These are phyloP conservation scores for Isotomurus palustris DNA, from an alignment of 2,888 invertebrate genomes.

Conservation along the genomic window DNA sequence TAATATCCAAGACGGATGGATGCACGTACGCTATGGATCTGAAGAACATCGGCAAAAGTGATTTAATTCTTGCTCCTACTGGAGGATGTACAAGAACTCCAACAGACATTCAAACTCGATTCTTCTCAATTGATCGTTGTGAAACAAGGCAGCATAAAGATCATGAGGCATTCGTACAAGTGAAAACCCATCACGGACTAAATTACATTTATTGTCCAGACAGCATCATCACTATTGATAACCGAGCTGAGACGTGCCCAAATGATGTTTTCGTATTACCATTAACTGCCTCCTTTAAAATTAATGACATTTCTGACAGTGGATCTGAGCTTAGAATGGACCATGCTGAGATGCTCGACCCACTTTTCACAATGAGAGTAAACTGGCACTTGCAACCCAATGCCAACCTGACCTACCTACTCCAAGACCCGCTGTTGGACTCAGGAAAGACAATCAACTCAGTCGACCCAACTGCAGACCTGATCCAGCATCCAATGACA, in stretches of 20 bases:
- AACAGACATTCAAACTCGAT: no score
- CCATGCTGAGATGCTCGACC: constrained; percentile 9
- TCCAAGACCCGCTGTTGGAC: background rate
- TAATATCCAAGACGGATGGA: constrained; percentile 5
- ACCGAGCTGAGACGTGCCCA: constrained; percentile 9
- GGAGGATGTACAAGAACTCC: no score
- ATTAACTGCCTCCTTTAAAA: constrained; percentile 9
- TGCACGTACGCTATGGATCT: constrained; percentile 14
- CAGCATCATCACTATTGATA: constrained; percentile 5
- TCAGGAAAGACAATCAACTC: background rate
- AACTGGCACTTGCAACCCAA: constrained; percentile 24
- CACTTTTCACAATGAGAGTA: constrained; percentile 10
- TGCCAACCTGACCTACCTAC: background rate
- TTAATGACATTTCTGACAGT: constrained; percentile 13
- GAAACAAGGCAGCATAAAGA: background rate
- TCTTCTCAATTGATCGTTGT: background rate
- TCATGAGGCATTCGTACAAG: constrained; percentile 12
- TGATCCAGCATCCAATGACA: background rate
- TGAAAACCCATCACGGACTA: constrained; percentile 10
- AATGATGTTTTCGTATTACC: constrained; percentile 22
- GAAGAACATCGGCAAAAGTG: background rate
- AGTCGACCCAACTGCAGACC: background rate
- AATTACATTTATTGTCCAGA: constrained; percentile 9
- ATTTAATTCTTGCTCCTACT: constrained; percentile 5
- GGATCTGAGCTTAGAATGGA: constrained; percentile 4